Evolutionary conservation across 2,888 invertebrate species (phyloP).

Genomic region (Hemicrepidius hirtus): DNA sequence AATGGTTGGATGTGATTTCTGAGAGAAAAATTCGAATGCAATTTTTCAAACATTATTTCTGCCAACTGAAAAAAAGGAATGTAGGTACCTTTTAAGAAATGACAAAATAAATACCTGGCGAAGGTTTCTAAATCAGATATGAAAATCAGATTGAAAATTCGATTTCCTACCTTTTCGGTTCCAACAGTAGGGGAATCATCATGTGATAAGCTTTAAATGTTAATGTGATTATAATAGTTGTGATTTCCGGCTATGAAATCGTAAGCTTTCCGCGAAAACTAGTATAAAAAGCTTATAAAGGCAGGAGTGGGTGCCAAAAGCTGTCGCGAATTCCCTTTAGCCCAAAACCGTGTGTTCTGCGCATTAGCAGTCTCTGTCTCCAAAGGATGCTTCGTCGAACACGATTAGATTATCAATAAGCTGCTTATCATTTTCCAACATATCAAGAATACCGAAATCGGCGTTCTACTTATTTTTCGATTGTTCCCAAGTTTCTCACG

Average conservation of each 20-base stretch:
- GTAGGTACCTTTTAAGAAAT: too few relatives aligned
- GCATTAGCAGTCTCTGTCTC: constrained; percentile 41
- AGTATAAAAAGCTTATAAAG: neutral
- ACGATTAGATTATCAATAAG: constrained; percentile 46
- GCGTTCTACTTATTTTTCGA: constrained; percentile 8
- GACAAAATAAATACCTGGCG: neutral
- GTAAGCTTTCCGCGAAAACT: neutral
- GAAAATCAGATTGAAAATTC: constrained; percentile 6
- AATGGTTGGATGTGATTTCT: neutral
- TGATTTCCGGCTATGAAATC: constrained; percentile 5
- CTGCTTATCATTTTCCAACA: constrained; percentile 41
- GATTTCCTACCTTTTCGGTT: neutral
- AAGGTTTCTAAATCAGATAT: constrained; percentile 2
- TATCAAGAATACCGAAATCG: constrained; percentile 13
- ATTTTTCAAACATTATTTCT: constrained; percentile 9
- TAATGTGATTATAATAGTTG: constrained; percentile 22
- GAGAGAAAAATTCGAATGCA: neutral
- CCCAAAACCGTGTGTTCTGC: constrained; percentile 28
- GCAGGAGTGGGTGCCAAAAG: constrained; percentile 2
- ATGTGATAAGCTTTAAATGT: constrained; percentile 9
- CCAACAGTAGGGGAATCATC: neutral
- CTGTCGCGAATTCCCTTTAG: constrained; percentile 24
- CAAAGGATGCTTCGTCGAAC: constrained; percentile 40
- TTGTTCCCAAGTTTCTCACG: neutral
- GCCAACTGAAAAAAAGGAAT: too few relatives aligned